Evolutionary conservation across 2,888 invertebrate genomes (phyloP).

Genomic region (Dexiosoma caninum): DNA sequence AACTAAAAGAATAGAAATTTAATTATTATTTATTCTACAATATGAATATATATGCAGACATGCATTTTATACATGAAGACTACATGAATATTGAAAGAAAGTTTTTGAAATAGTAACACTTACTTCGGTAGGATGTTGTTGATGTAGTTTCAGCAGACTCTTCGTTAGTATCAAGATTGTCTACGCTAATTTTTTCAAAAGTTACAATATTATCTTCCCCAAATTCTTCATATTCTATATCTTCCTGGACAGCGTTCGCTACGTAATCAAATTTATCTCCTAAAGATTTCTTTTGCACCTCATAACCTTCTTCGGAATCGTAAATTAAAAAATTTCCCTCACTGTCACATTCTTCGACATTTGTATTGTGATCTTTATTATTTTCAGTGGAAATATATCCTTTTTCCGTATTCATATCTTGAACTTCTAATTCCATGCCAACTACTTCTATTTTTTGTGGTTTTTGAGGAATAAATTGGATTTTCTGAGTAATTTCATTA

Average conservation of each 20-base stretch:
- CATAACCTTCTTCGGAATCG: constrained; percentile 35
- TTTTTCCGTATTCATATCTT: not conserved
- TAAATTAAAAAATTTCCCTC: constrained; percentile 50
- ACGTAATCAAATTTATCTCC: not conserved
- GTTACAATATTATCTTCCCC: constrained; percentile 10
- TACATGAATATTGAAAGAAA: no score
- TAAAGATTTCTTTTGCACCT: not conserved
- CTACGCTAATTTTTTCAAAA: constrained; percentile 41
- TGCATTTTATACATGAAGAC: no score
- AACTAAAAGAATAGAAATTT: constrained; percentile 22
- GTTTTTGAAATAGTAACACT: not conserved
- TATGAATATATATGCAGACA: no score
- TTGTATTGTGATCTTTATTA: not conserved
- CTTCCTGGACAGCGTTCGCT: not conserved
- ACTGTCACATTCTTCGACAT: constrained; percentile 40
- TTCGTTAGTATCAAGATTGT: constrained; percentile 50
- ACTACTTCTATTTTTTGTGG: constrained; percentile 5
- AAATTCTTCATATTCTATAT: constrained; percentile 22
- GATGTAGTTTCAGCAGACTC: constrained; percentile 33
- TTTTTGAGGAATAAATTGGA: not conserved
- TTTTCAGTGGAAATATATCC: constrained; percentile 12
- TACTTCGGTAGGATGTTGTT: constrained; percentile 51
- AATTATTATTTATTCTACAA: no score
- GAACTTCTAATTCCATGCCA: not conserved
- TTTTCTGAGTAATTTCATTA: not conserved